Percentiles rank a stretch among this genome's conserved stretches.
phyloP scores from a whole-genome alignment of 2,888 invertebrate species.

The Lepidochrysops patricia region DNA sequence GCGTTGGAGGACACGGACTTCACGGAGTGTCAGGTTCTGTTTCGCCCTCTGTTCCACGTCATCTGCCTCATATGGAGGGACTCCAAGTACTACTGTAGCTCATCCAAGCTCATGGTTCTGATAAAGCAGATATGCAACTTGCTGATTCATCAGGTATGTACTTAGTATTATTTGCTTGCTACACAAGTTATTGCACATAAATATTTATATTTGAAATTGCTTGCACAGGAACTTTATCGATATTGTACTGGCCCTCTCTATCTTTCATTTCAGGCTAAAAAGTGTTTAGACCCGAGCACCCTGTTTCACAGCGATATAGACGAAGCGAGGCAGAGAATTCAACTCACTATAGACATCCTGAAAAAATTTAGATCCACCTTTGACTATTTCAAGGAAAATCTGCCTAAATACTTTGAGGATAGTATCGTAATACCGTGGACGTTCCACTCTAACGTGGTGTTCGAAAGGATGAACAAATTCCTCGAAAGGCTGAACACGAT shows the following conservation, averaged over 20 bases:
- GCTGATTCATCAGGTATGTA: slow-evolving; percentile 85
- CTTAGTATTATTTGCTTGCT: no score
- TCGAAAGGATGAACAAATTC: slow-evolving; percentile 85
- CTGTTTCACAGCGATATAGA: slow-evolving; percentile 96
- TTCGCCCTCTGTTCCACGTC: slow-evolving; percentile 88
- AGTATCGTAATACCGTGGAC: slow-evolving; percentile 80
- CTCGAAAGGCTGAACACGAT: slow-evolving; percentile 84
- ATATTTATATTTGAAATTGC: no score
- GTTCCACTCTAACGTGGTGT: slow-evolving; percentile 88
- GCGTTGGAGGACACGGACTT: slow-evolving; percentile 89
- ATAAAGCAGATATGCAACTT: slow-evolving; percentile 93
- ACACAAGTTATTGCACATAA: no score
- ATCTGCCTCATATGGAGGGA: slow-evolving; percentile 93
- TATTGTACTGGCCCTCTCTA: no score
- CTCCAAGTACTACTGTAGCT: slow-evolving; percentile 91
- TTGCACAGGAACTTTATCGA: no score
- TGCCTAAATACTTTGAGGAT: slow-evolving; percentile 79
- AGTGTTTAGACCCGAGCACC: slow-evolving; percentile 91
- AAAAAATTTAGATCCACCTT: slow-evolving; percentile 79
- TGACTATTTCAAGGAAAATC: slow-evolving; percentile 80
- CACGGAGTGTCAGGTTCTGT: slow-evolving; percentile 83
- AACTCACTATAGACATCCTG: slow-evolving; percentile 77
- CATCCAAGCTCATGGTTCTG: slow-evolving; percentile 90
- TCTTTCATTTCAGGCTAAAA: slow-evolving; percentile 82
- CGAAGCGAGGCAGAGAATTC: slow-evolving; percentile 90